These are phyloP conservation scores for Molossus molossus DNA, from an alignment of 2,797 vertebrate species.

Conservation along the genomic window DNA sequence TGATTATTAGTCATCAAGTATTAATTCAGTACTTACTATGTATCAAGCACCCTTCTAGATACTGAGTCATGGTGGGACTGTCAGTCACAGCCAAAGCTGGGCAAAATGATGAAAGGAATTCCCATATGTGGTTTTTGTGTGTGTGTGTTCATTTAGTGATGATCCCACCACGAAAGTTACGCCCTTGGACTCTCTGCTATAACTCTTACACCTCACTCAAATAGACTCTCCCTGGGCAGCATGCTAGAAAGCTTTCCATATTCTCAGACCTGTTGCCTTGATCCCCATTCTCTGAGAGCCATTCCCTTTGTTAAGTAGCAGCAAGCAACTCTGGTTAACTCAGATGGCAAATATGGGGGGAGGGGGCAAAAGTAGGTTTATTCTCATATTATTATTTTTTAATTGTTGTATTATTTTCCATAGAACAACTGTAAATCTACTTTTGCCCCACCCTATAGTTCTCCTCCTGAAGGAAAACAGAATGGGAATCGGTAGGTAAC, in stretches of 20 bases:
- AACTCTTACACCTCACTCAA: background rate
- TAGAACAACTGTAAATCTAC: background rate
- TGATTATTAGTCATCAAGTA: constrained; percentile 8
- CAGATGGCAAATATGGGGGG: background rate
- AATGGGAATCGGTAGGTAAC: background rate
- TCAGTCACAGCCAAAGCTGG: background rate
- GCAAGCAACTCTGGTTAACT: background rate
- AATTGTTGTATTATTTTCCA: background rate
- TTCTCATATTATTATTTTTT: background rate
- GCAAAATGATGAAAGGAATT: constrained; percentile 13
- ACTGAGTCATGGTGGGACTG: background rate
- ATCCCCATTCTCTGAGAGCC: background rate
- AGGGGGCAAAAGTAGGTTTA: background rate
- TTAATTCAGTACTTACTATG: background rate
- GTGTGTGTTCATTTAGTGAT: background rate
- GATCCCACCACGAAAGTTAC: background rate
- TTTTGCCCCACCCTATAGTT: background rate
- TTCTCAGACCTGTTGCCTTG: background rate
- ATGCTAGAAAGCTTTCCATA: background rate
- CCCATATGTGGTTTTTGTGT: background rate
- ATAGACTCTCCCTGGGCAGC: background rate
- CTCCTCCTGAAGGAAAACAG: background rate
- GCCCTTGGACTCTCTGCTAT: background rate
- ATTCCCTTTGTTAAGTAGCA: background rate
- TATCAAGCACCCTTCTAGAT: background rate